Evolutionary conservation across 2,888 invertebrate species (phyloP).

Genomic region (Cerastoderma edule): DNA sequence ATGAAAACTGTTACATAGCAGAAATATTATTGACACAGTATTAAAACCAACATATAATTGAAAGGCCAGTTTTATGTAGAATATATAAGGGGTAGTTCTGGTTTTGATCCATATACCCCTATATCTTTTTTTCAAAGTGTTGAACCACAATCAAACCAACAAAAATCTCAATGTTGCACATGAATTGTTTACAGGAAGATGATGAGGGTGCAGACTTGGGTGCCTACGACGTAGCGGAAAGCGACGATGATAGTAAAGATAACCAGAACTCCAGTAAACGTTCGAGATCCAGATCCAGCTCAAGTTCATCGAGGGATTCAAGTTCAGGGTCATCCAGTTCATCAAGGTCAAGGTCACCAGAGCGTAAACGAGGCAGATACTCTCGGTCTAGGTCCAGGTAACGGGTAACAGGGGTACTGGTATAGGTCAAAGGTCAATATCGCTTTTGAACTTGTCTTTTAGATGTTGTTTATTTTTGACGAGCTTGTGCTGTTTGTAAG

Average conservation of each 20-base stretch:
- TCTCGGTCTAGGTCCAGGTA: slow-evolving; percentile 81
- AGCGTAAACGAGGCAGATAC: slow-evolving; percentile 59
- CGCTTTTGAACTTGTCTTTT: slow-evolving; percentile 53
- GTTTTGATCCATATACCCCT: too few species aligned
- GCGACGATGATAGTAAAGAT: slow-evolving; percentile 85
- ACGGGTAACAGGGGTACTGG: slow-evolving; percentile 67
- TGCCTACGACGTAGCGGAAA: slow-evolving; percentile 89
- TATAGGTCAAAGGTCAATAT: slow-evolving; percentile 77
- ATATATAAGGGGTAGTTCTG: too few species aligned
- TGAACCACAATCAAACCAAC: too few species aligned
- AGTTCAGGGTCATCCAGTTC: slow-evolving; percentile 62
- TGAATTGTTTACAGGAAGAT: slow-evolving; percentile 41
- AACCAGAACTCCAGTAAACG: slow-evolving; percentile 45
- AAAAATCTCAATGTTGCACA: too few species aligned
- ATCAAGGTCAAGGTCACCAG: slow-evolving; percentile 59
- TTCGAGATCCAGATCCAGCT: slow-evolving; percentile 62
- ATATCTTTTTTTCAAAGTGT: too few species aligned
- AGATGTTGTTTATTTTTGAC: slow-evolving; percentile 22
- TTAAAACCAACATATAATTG: too few species aligned
- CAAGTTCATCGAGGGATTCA: slow-evolving; percentile 63
- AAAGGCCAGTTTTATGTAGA: too few species aligned
- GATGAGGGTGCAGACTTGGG: slow-evolving; percentile 87
- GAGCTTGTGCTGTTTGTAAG: too few species aligned
- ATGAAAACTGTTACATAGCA: too few species aligned
- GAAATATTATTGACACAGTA: too few species aligned